Evolutionary conservation across 2,888 invertebrate genomes (phyloP).

Genomic region (Nebria brevicollis): DNA sequence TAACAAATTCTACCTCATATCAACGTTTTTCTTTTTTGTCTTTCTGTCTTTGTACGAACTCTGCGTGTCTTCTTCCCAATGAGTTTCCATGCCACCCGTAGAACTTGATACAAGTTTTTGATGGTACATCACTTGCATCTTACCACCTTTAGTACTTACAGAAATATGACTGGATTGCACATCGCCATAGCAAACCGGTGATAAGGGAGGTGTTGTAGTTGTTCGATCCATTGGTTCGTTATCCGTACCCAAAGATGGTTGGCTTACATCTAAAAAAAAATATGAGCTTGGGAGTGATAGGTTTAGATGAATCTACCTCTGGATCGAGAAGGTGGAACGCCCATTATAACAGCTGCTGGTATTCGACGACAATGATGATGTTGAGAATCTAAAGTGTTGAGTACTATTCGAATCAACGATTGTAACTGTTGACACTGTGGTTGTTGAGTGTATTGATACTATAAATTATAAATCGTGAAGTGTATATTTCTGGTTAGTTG

Average conservation of each 20-base stretch:
- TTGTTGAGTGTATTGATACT: conserved; percentile 82
- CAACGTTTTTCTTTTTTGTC: conserved; percentile 26
- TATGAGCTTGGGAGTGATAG: conserved; percentile 50
- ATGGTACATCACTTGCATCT: conserved; percentile 59
- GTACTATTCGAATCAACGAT: conserved; percentile 85
- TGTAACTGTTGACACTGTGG: conserved; percentile 77
- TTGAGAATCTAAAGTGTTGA: conserved; percentile 92
- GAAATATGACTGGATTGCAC: conserved; percentile 64
- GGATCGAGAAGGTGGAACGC: conserved; percentile 73
- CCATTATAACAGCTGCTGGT: conserved; percentile 81
- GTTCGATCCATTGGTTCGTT: conserved; percentile 67
- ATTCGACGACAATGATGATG: conserved; percentile 90
- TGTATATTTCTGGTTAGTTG: neutral
- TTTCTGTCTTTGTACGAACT: conserved; percentile 49
- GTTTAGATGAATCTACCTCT: conserved; percentile 66
- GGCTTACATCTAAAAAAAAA: conserved; percentile 72
- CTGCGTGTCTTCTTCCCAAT: conserved; percentile 75
- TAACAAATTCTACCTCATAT: conserved; percentile 28
- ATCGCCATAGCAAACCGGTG: conserved; percentile 71
- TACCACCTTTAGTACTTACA: conserved; percentile 60
- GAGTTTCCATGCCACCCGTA: conserved; percentile 68
- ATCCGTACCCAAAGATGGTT: conserved; percentile 78
- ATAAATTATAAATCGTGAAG: conserved; percentile 51
- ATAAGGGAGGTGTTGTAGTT: conserved; percentile 68
- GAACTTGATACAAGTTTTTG: conserved; percentile 61